Evolutionary conservation across 2,888 invertebrate species (phyloP).

Genomic region (Scelioninae gen. 2): DNA sequence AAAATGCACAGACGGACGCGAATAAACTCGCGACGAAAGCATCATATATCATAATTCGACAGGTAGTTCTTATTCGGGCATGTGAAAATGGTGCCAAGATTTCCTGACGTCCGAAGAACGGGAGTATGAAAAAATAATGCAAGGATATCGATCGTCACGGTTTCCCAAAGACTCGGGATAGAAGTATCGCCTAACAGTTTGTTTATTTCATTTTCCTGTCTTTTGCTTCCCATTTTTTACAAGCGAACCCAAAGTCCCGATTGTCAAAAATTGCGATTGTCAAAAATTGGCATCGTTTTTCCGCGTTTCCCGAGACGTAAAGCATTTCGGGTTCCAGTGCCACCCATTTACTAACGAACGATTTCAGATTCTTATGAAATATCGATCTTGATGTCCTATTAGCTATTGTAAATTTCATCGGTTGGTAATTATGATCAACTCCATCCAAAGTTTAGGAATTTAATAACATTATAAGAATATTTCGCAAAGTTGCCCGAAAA

Average conservation of each 20-base stretch:
- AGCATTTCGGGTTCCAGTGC: neutral
- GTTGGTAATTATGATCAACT: neutral
- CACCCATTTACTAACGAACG: no score
- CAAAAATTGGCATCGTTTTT: constrained; percentile 11
- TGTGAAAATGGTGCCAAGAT: constrained; percentile 37
- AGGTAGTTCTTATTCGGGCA: constrained; percentile 29
- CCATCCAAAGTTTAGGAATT: constrained; percentile 6
- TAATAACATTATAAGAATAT: neutral
- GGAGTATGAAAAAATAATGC: constrained; percentile 17
- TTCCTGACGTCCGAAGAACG: constrained; percentile 29
- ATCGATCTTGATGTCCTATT: constrained; percentile 38
- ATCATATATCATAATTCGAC: constrained; percentile 33
- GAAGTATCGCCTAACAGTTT: constrained; percentile 18
- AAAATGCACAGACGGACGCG: neutral
- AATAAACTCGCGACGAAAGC: constrained; percentile 1
- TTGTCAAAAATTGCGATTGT: neutral
- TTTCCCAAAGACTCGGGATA: neutral
- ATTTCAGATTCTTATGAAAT: constrained; percentile 24
- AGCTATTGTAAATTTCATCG: constrained; percentile 14
- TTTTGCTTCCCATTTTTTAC: neutral
- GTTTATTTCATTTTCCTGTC: constrained; percentile 15
- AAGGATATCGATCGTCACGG: constrained; percentile 17
- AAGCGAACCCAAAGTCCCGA: neutral
- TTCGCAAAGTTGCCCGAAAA: no score
- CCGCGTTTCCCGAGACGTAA: neutral